Evolutionary conservation across 2,797 vertebrate species (phyloP).

Genomic region (Apodemus agrarius): DNA sequence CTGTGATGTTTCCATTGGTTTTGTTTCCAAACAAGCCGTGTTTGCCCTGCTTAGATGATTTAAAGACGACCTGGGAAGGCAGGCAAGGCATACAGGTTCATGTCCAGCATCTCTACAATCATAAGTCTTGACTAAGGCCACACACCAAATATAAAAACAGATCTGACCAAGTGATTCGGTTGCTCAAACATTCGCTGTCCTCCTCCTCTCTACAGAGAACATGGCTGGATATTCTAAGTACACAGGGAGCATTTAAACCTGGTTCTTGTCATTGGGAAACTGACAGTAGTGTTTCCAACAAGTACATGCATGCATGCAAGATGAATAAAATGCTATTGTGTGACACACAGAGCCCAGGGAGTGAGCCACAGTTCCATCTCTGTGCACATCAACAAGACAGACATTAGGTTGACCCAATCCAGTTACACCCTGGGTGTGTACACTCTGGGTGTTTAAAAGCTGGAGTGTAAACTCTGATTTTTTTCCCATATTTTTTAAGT

Average conservation of each 20-base stretch:
- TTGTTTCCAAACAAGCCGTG: background rate
- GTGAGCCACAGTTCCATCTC: background rate
- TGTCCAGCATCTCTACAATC: background rate
- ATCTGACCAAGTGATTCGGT: background rate
- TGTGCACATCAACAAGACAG: background rate
- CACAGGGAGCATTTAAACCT: background rate
- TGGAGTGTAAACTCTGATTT: background rate
- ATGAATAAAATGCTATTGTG: background rate
- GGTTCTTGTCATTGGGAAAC: background rate
- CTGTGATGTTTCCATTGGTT: background rate
- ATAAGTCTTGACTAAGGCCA: background rate
- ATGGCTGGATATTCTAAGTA: background rate
- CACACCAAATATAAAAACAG: background rate
- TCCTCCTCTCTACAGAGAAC: background rate
- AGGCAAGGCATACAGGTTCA: background rate
- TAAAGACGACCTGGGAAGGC: conserved; percentile 9
- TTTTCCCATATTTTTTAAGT: background rate
- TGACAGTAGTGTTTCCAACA: background rate
- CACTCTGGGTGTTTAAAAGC: background rate
- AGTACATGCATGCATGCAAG: background rate
- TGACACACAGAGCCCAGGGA: background rate
- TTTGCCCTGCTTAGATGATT: background rate
- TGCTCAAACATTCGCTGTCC: background rate
- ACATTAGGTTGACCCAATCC: background rate
- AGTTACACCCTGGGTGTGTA: background rate